Conservation (phyloP, 2,113 vertebrate genomes). For the Uria lomvia region DNA sequence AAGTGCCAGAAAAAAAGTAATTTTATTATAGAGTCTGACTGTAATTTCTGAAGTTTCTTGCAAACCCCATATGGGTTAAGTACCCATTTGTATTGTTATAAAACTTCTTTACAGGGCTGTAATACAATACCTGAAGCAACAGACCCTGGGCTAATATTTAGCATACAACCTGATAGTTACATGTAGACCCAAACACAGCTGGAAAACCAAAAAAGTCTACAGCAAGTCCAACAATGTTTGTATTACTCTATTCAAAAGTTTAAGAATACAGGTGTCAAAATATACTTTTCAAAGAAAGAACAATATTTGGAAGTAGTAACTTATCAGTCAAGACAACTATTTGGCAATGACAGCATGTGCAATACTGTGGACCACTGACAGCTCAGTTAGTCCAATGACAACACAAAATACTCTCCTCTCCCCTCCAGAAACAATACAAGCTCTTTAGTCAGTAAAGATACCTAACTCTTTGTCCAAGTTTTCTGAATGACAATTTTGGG, state of each 20-base stretch:
- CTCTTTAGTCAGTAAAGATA: not conserved
- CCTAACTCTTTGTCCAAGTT: not conserved
- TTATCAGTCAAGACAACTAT: not conserved
- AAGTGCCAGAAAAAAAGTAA: not conserved
- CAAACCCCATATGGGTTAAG: not conserved
- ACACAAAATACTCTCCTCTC: not conserved
- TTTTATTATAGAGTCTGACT: not conserved
- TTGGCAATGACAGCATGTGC: not conserved
- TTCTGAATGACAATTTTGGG: not conserved
- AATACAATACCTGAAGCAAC: not conserved
- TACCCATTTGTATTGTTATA: not conserved
- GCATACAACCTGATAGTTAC: not conserved
- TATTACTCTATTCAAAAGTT: not conserved
- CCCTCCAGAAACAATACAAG: not conserved
- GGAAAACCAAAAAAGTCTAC: not conserved
- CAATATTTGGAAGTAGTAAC: not conserved
- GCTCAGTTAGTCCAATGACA: not conserved
- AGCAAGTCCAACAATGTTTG: not conserved
- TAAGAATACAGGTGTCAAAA: not conserved
- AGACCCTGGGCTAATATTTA: not conserved
- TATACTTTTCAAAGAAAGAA: not conserved
- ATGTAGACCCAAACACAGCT: not conserved
- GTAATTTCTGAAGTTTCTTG: not conserved
- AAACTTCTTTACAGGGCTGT: not conserved
- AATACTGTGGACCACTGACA: not conserved